Evolutionary conservation across 2,113 vertebrate species (phyloP).

Genomic region (Hipposideros armiger): DNA sequence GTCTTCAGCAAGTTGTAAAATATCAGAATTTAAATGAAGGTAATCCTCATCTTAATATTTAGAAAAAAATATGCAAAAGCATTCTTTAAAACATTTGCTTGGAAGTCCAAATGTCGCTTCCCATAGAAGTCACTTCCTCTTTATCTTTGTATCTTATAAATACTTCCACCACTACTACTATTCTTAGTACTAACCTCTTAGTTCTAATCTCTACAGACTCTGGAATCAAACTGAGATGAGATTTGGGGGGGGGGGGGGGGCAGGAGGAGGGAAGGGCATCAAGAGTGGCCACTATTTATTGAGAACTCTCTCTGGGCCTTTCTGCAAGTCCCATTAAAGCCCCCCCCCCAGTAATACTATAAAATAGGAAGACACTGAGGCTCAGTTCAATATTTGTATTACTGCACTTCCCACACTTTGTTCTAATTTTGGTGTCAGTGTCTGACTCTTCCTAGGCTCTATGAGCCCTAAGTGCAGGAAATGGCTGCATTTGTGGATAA

Average conservation of each 20-base stretch:
- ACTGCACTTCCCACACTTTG: neutral
- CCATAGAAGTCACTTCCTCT: neutral
- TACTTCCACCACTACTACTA: neutral
- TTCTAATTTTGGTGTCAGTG: neutral
- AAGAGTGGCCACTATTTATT: neutral
- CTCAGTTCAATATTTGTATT: neutral
- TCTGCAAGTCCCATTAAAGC: neutral
- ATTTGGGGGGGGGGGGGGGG: neutral
- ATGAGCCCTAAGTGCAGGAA: neutral
- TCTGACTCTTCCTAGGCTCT: neutral
- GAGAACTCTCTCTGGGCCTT: neutral
- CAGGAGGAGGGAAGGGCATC: neutral
- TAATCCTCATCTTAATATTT: neutral
- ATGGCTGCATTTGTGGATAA: neutral
- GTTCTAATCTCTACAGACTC: neutral
- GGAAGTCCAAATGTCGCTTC: neutral
- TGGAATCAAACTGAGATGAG: neutral
- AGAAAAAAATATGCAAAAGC: neutral
- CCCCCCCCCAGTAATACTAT: neutral
- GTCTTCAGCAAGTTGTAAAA: constrained; percentile 1
- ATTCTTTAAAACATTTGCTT: neutral
- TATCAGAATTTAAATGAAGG: neutral
- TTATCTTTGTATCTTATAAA: neutral
- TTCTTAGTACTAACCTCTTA: neutral
- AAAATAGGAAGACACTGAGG: neutral